phyloP scores from a whole-genome alignment of 1,140 invertebrate species.

The Caenorhabditis latens region DNA sequence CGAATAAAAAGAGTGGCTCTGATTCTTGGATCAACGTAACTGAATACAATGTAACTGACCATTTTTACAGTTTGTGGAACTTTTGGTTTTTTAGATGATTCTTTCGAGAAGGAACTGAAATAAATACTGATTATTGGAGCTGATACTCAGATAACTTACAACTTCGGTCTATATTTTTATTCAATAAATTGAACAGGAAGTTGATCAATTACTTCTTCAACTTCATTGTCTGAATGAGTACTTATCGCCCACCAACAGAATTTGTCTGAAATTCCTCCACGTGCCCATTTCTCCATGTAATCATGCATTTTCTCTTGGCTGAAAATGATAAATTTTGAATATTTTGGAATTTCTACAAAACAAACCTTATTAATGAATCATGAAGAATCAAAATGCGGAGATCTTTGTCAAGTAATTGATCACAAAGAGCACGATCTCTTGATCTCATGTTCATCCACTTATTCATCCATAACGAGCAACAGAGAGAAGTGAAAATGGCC shows the following conservation, averaged over 20 bases:
- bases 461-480: not conserved
- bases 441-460: not conserved
- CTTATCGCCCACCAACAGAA: conserved; percentile 23
- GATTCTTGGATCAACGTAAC: not conserved
- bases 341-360: not conserved
- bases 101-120: not conserved
- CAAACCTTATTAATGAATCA: conserved; percentile 2
- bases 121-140: not conserved
- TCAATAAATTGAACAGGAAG: not conserved
- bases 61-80: not conserved
- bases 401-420: not conserved
- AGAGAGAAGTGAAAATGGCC: not conserved
- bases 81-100: not conserved
- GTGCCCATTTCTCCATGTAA: not conserved
- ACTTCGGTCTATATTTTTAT: conserved; percentile 12
- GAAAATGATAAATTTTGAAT: not conserved
- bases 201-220: conserved; percentile 19
- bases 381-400: conserved; percentile 24
- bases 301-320: not conserved
- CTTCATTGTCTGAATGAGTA: not conserved
- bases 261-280: not conserved
- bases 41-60: not conserved
- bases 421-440: not conserved
- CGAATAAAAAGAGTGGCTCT: not conserved
- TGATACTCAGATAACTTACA: not conserved